phyloP scores from a whole-genome alignment of 2,797 vertebrate species.

The Trematomus bernacchii region DNA sequence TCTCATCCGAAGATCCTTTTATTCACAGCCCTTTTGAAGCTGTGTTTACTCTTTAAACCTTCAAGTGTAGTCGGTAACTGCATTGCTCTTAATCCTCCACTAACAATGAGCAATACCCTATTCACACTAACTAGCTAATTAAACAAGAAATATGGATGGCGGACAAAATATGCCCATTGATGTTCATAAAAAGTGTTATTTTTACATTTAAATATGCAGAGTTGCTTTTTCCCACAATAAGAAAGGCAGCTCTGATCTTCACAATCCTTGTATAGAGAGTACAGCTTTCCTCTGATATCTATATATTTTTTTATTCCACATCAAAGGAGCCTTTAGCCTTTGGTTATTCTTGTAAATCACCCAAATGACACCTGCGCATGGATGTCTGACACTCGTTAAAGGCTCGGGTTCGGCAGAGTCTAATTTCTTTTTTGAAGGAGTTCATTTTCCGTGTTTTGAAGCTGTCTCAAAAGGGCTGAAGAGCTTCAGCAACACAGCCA shows the following conservation, averaged over 20 bases:
- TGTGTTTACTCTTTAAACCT: slow-evolving; percentile 56
- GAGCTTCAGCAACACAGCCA: slow-evolving; percentile 47
- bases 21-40: slow-evolving; percentile 49
- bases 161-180: slow-evolving; percentile 55
- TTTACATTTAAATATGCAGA: slow-evolving; percentile 67
- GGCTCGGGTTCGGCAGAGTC: slow-evolving; percentile 51
- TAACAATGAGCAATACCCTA: slow-evolving; percentile 62
- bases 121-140: slow-evolving; percentile 71
- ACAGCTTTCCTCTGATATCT: slow-evolving; percentile 60
- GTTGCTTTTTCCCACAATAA: slow-evolving; percentile 48
- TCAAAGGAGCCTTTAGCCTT: slow-evolving; percentile 69
- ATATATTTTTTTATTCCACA: slow-evolving; percentile 70
- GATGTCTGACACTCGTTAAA: slow-evolving; percentile 70
- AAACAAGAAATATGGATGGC: slow-evolving; percentile 66
- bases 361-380: slow-evolving; percentile 69
- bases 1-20: slow-evolving; percentile 42
- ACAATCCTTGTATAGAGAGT: slow-evolving; percentile 44
- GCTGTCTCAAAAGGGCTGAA: slow-evolving; percentile 60
- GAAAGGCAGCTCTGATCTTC: slow-evolving; percentile 37
- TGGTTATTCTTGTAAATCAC: slow-evolving; percentile 78
- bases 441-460: slow-evolving; percentile 69
- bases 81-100: slow-evolving; percentile 45
- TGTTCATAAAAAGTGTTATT: slow-evolving; percentile 66
- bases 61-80: slow-evolving; percentile 24
- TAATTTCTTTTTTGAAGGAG: slow-evolving; percentile 64